Evolutionary conservation across 1,140 invertebrate species (phyloP).

Genomic region (Sinonovacula constricta): DNA sequence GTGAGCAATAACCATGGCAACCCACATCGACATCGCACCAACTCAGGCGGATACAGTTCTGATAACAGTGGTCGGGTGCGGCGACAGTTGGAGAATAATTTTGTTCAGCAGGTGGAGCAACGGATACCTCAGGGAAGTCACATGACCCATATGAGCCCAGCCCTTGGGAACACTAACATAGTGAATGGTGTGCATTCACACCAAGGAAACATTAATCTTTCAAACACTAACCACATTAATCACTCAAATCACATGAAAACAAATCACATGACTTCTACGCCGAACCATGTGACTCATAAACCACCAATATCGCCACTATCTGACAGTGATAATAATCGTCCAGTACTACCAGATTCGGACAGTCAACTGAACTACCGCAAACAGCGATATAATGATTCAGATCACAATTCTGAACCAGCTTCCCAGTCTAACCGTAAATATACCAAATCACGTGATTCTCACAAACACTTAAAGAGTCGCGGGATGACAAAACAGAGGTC

Average conservation of each 20-base stretch:
- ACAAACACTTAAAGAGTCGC: constrained; percentile 62
- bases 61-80: constrained; percentile 62
- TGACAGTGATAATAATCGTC: constrained; percentile 41
- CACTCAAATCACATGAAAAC: too few species aligned
- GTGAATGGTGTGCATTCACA: too few species aligned
- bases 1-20: too few species aligned
- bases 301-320: constrained; percentile 43
- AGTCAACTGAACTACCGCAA: constrained; percentile 63
- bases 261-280: background rate
- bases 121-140: constrained; percentile 56
- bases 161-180: constrained; percentile 39
- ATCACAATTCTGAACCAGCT: constrained; percentile 74
- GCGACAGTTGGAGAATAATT: constrained; percentile 55
- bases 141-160: constrained; percentile 11
- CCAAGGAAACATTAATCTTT: too few species aligned
- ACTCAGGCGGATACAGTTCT: constrained; percentile 64
- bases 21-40: constrained; percentile 25
- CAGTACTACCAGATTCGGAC: constrained; percentile 63
- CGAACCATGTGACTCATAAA: constrained; percentile 25
- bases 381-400: constrained; percentile 66
- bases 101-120: constrained; percentile 65
- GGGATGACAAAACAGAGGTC: constrained; percentile 68
- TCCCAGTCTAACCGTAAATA: constrained; percentile 59
- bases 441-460: constrained; percentile 56
- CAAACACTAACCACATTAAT: too few species aligned